Evolutionary conservation across 2,888 invertebrate species (phyloP).

Genomic region (Dolomedes plantarius): DNA sequence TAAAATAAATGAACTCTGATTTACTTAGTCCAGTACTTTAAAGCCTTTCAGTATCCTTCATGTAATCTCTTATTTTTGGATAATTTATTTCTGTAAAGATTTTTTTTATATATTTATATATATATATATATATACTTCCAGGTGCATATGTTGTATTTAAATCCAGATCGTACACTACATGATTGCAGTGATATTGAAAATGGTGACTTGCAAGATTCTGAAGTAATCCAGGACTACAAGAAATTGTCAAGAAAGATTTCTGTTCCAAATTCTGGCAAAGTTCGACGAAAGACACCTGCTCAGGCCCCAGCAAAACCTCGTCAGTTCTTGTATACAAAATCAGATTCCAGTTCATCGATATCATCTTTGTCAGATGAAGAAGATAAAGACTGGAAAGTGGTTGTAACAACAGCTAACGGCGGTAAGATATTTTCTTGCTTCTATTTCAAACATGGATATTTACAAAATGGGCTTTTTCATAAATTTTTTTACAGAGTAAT

Average conservation of each 20-base stretch:
- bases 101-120: no score
- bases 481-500: no score
- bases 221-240: slow-evolving; percentile 87
- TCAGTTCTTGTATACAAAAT: slow-evolving; percentile 81
- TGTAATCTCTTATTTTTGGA: no score
- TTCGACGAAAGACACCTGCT: slow-evolving; percentile 74
- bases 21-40: no score
- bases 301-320: slow-evolving; percentile 81
- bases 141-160: slow-evolving; percentile 86
- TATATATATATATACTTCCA: no score
- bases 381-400: slow-evolving; percentile 81
- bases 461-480: no score
- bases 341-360: slow-evolving; percentile 73
- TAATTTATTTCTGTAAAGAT: no score
- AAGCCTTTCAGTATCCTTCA: no score
- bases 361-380: slow-evolving; percentile 76
- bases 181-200: slow-evolving; percentile 86
- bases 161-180: slow-evolving; percentile 85
- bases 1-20: no score
- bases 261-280: slow-evolving; percentile 50
- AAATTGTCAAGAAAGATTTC: slow-evolving; percentile 72
- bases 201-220: slow-evolving; percentile 83
- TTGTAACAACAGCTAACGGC: slow-evolving; percentile 80
- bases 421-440: slow-evolving; percentile 76
- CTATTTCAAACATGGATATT: no score